Base-by-base conservation (phyloP, 2,113 vertebrate species). In the Cnemophilus loriae region DNA sequence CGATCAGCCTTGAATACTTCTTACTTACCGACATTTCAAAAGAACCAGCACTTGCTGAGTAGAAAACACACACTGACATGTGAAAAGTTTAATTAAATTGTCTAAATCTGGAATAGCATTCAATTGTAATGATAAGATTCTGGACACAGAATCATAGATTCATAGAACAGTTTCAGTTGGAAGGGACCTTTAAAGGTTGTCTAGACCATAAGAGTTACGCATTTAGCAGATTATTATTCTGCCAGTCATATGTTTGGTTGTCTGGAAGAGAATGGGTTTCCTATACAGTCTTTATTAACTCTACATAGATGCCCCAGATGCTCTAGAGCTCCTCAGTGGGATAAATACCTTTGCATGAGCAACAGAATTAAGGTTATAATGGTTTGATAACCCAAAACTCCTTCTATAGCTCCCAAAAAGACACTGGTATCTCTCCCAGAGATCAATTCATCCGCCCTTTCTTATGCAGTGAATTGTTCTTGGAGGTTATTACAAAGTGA, bases 401-500 rank as follows among this genome's bases (percentile, higher is more conserved):
- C 6, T 71, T 55, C 28, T 76, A 21, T 11, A 61, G 6, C 28
- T 85, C 76, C 26, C 20, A 85, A 68, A 77, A 68, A 68, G 17
- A 32, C 42, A 11, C 2, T 53, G 28, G 3, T 18, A 39, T 79
- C 67, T 88, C 75, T 69, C 50, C 53, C 61, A 80, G 75, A 61
- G n/a, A 83, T 27, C 20, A 83, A 13, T 16, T 68, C 32, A 42
- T 73, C 20, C 21, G 0, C 32, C 13, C 14, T 71, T 67, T 65
- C 13, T 49, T 61, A 28, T 28, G 33, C 57, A 69, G 26, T 69
- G 59, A 82, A 61, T 93, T 90, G 63, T 61, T 83, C 42, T 88
- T 86, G 30, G 85, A 90, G 67, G 59, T 80, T 90, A 80, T 85
- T 77, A 57, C 46, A 94, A 90, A 92, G 67, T 65, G 46, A 95